Evolutionary conservation across 2,888 invertebrate species (phyloP).

Genomic region (Andrena chrysosceles): DNA sequence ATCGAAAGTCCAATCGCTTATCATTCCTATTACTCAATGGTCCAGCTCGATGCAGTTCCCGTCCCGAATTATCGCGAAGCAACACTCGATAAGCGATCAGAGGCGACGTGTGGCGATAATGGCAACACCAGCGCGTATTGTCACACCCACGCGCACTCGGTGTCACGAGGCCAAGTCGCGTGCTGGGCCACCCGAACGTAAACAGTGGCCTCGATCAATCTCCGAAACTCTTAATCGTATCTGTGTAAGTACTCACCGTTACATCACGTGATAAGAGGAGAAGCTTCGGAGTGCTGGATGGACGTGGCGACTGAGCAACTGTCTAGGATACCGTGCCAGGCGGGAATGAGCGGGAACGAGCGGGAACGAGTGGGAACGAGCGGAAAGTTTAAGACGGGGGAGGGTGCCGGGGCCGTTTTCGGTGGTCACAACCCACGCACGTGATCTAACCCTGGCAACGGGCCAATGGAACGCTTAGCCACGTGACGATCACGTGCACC

Average conservation of each 20-base stretch:
- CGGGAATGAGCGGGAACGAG: constrained; percentile 19
- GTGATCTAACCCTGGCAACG: constrained; percentile 48
- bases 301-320: background rate
- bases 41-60: too few relatives aligned
- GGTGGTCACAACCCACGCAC: constrained; percentile 39
- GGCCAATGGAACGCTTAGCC: constrained; percentile 26
- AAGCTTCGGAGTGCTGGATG: background rate
- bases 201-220: background rate
- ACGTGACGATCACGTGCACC: constrained; percentile 61
- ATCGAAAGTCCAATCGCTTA: too few relatives aligned
- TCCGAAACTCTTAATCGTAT: background rate
- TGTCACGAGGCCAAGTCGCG: too few relatives aligned
- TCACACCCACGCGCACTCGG: too few relatives aligned
- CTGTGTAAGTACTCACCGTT: background rate
- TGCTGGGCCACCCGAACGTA: background rate
- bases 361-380: background rate
- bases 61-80: too few relatives aligned
- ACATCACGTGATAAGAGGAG: background rate
- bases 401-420: constrained; percentile 29
- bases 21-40: too few relatives aligned
- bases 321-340: background rate
- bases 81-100: too few relatives aligned
- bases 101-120: too few relatives aligned
- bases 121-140: too few relatives aligned
- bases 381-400: constrained; percentile 29